Evolutionary conservation across 2,797 vertebrate species (phyloP), one percentile per base, ranked within the genome.

Genomic region (Lerista edwardsae): DNA sequence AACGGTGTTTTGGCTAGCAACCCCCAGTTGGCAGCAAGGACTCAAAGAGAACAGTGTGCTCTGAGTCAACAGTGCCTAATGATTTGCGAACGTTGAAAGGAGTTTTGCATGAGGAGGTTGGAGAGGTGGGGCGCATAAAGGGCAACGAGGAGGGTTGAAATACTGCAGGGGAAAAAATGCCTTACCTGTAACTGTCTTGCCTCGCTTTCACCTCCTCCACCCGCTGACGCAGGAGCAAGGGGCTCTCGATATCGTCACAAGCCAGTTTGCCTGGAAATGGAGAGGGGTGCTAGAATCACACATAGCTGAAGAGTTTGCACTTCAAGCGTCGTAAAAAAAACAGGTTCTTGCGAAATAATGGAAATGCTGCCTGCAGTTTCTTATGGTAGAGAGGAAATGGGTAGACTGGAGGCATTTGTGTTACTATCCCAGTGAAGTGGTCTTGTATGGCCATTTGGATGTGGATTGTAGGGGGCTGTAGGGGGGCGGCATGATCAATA

Each of bases 231-330:
- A 76, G 39, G 23, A 81, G 73, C 12, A 61, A 55, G 0, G 39
- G 11, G 11, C 4, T n/a, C 10, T 17, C 31, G 0, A 15, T 64
- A 36, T 86, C 84, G 0, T 86, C 84, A 4, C 73, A 86, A 36
- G n/a, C 41, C 23, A 86, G 67, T 64, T 76, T 86, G 36, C 64
- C 84, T 86, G n/a, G 34, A 44, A 44, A 5, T 21, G 41, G 41
- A 4, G 11, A 75, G 31, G 17, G 57, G 7, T 15, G 23, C 41
- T 2, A 14, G 3, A n/a, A 51, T 14, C 47, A 51, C 7, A 7
- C 9, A 5, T 27, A 6, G 47, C 36, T 51, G 36, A 2, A 29
- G 10, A 36, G 17, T 59, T 44, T 15, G 67, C 29, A 61, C 62
- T 25, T 14, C 10, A 31, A 25, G 41, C 0, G 2, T 7, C 27